Evolutionary conservation across 1,140 invertebrate genomes (phyloP).

Genomic region (Zaprionus lachaisei): DNA sequence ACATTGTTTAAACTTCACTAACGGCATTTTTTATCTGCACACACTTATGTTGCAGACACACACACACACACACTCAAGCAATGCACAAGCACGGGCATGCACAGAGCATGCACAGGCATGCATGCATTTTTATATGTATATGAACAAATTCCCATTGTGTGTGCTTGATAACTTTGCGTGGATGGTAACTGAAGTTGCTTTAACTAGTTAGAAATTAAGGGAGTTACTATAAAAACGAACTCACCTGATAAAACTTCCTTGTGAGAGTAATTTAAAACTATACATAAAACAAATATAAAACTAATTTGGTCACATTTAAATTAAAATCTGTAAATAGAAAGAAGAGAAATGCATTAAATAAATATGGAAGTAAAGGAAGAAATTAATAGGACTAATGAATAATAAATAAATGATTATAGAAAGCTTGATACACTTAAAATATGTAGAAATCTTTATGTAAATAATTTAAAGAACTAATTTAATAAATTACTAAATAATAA

Average conservation of each 20-base stretch:
- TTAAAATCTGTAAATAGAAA: not conserved
- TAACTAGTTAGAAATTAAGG: not conserved
- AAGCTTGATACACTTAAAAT: too few relatives aligned
- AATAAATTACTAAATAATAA: not conserved
- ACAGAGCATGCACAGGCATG: constrained; percentile 5
- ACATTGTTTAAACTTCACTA: constrained; percentile 56
- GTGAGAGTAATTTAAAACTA: constrained; percentile 1
- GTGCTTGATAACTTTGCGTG: not conserved
- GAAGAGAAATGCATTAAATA: not conserved
- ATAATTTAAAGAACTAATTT: too few relatives aligned
- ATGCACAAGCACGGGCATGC: constrained; percentile 20
- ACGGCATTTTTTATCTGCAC: constrained; percentile 47
- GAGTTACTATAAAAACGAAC: not conserved
- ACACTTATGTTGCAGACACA: constrained; percentile 36
- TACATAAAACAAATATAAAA: not conserved
- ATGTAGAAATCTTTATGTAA: too few relatives aligned
- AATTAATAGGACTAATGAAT: too few relatives aligned
- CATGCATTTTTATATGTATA: constrained; percentile 2
- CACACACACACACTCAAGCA: constrained; percentile 24
- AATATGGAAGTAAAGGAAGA: not conserved
- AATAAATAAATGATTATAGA: too few relatives aligned
- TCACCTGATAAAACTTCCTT: constrained; percentile 1
- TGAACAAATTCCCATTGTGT: not conserved
- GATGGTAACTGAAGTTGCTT: not conserved
- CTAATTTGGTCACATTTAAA: not conserved